Base-by-base conservation (phyloP, 2,797 vertebrate genomes). In the Hipposideros larvatus region DNA sequence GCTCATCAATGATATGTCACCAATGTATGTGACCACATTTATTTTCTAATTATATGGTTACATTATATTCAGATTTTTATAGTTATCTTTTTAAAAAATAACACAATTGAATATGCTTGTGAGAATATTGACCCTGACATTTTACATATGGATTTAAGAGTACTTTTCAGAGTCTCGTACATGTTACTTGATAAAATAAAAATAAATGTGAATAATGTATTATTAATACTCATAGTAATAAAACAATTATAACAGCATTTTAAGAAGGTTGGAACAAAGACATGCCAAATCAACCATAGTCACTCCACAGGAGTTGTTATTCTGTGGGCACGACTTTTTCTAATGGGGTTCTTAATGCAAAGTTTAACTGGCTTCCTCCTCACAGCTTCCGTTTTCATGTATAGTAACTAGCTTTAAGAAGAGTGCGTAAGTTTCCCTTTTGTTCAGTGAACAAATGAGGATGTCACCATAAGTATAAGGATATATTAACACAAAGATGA, bases 1-100 rank as follows among this genome's bases (percentile, higher is more conserved):
- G 31, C 37, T 92, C 59, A 43, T 34, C n/a, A 51, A 8, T 95
- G 66, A 68, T 43, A 70, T 78, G 18, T 63, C 22, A 18, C 90
- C 21, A 87, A 26, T 21, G 7, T 46, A 37, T 85, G 13, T 82
- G 37, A 43, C 19, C 61, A 41, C 55, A 26, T 94, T 80, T 34
- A 46, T 94, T 94, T 96, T 87, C 75, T 96, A 80, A 90, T 90
- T 89, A 79, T 21, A 55, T 79, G 28, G 9, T 65, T 85, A 73
- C 0, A 34, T 14, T 53, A 57, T 3, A 46, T 18, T 71, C 8
- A 87, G 48, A 65, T 68, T 37, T 92, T 89, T 73, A 55, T 41
- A 53, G 74, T 86, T 93, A 28, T 61, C 13, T 51, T 51, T 51
- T 51, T 16, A 51, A 51, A 51, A 51, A 51, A 11, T 14, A 51